phyloP scores from a whole-genome alignment of 2,888 invertebrate species.

The Epinotia brunnichana region DNA sequence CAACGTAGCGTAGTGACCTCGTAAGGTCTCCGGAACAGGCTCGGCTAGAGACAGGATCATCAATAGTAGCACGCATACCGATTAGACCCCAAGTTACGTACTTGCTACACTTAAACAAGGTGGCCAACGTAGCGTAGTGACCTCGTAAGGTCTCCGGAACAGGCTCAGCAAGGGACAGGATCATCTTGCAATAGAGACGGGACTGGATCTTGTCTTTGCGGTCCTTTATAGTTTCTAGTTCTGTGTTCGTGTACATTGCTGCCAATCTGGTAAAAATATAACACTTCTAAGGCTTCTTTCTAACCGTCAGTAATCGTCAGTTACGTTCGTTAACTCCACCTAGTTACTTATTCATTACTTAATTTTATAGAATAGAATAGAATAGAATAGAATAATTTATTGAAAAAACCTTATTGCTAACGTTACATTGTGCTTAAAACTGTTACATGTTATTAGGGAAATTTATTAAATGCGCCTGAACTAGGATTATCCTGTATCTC shows the following conservation, averaged over 20 bases:
- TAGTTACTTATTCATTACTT: no score
- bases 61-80: slow-evolving; percentile 88
- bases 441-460: no score
- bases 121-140: slow-evolving; percentile 91
- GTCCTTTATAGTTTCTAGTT: slow-evolving; percentile 92
- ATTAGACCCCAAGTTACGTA: slow-evolving; percentile 44
- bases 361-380: no score
- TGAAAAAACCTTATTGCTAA: no score
- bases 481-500: no score
- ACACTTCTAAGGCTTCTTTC: neutral
- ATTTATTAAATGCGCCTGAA: no score
- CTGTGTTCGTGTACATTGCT: slow-evolving; percentile 93
- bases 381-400: no score
- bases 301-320: no score
- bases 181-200: slow-evolving; percentile 91
- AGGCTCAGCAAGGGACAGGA: slow-evolving; percentile 89
- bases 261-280: slow-evolving; percentile 84
- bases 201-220: slow-evolving; percentile 95
- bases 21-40: slow-evolving; percentile 76
- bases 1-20: slow-evolving; percentile 92
- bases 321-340: no score
- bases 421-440: no score
- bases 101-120: slow-evolving; percentile 89
- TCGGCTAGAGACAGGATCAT: slow-evolving; percentile 90
- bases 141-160: slow-evolving; percentile 90